phyloP scores from a whole-genome alignment of 1,140 invertebrate species.

The Drosophila dunni region DNA sequence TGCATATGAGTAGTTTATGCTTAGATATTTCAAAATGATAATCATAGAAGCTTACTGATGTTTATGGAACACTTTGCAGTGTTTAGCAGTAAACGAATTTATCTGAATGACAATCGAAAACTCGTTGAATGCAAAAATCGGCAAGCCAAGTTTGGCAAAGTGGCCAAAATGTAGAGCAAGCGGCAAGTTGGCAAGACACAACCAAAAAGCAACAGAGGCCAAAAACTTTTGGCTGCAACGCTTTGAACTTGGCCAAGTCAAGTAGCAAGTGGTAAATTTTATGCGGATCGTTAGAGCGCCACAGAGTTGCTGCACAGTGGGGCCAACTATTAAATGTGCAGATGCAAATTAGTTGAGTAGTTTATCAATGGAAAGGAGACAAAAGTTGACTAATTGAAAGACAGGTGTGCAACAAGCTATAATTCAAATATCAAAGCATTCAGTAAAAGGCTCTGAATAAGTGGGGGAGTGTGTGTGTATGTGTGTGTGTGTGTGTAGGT shows the following conservation, averaged over 20 bases:
- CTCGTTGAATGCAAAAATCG: slow-evolving; percentile 14
- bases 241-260: slow-evolving; percentile 42
- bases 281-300: slow-evolving; percentile 53
- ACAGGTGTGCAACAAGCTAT: slow-evolving; percentile 12
- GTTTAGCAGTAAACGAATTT: slow-evolving; percentile 16
- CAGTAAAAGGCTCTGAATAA: slow-evolving; percentile 29
- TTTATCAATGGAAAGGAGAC: not conserved
- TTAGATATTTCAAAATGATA: not conserved
- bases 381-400: slow-evolving; percentile 27
- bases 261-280: slow-evolving; percentile 47
- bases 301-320: slow-evolving; percentile 42
- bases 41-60: not conserved
- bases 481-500: not conserved
- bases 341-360: slow-evolving; percentile 41
- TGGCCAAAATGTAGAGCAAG: slow-evolving; percentile 12
- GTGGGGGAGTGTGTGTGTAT: slow-evolving; percentile 6
- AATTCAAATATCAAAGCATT: slow-evolving; percentile 36
- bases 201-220: slow-evolving; percentile 2
- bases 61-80: not conserved
- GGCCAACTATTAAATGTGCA: slow-evolving; percentile 13
- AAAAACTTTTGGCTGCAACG: slow-evolving; percentile 47
- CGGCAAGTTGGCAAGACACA: slow-evolving; percentile 1
- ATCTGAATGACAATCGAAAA: slow-evolving; percentile 10
- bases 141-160: not conserved
- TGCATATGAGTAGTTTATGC: too few species aligned